These are phyloP conservation scores for Pseudomyrmex cubaensis DNA, from an alignment of 1,140 invertebrate genomes.

Conservation along the genomic window DNA sequence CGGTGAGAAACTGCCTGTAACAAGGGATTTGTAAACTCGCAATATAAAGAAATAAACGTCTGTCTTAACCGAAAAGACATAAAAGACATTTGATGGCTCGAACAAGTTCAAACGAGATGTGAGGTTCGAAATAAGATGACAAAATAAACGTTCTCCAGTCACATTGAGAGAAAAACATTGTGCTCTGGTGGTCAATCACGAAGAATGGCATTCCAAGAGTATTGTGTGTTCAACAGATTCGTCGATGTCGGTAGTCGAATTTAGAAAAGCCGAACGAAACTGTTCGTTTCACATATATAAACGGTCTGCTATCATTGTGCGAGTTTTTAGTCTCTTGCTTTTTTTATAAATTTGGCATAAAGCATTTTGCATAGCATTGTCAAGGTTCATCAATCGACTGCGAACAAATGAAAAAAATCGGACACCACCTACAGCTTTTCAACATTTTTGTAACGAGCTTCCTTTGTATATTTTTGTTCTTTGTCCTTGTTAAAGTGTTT, in stretches of 20 bases:
- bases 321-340: conserved; percentile 27
- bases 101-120: background rate
- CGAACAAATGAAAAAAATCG: background rate
- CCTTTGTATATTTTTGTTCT: background rate
- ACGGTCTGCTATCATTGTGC: conserved; percentile 50
- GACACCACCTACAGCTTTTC: background rate
- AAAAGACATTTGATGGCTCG: background rate
- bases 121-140: background rate
- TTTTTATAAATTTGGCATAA: background rate
- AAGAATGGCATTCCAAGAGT: conserved; percentile 14
- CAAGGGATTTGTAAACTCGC: no score
- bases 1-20: no score
- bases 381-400: background rate
- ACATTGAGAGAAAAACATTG: conserved; percentile 14
- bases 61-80: background rate
- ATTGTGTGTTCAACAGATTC: conserved; percentile 46
- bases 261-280: background rate
- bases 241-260: conserved; percentile 22
- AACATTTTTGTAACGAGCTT: background rate
- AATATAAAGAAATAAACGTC: background rate
- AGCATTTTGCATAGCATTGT: background rate
- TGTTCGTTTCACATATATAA: conserved; percentile 8
- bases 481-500: background rate
- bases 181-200: conserved; percentile 34
- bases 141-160: background rate